phyloP scores from a whole-genome alignment of 2,888 invertebrate species.

The Oasisia sp. region DNA sequence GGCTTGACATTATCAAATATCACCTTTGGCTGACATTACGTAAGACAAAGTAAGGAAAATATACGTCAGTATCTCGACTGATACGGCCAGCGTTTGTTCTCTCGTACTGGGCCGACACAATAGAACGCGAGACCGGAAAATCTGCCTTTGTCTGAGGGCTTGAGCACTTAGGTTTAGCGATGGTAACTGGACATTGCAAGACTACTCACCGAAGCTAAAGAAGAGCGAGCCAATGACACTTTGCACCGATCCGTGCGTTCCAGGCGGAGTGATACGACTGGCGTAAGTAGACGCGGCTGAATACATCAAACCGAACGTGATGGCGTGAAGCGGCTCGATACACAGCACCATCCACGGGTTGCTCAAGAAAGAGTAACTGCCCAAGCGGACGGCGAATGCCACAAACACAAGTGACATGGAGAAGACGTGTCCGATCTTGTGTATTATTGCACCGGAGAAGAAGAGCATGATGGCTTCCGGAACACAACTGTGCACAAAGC shows the following conservation, averaged over 20 bases:
- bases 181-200: not conserved
- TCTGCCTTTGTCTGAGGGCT: not conserved
- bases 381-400: slow-evolving; percentile 82
- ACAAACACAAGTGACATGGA: slow-evolving; percentile 85
- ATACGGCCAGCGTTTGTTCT: too few species aligned
- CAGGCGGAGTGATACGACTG: slow-evolving; percentile 84
- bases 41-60: too few species aligned
- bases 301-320: slow-evolving; percentile 92
- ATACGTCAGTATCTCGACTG: too few species aligned
- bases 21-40: too few species aligned
- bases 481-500: slow-evolving; percentile 51
- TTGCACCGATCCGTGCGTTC: slow-evolving; percentile 84
- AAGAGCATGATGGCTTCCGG: slow-evolving; percentile 69
- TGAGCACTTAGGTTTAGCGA: not conserved
- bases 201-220: slow-evolving; percentile 80
- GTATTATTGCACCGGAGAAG: slow-evolving; percentile 84
- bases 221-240: slow-evolving; percentile 89
- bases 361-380: slow-evolving; percentile 81
- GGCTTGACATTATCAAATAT: too few species aligned
- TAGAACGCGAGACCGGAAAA: too few species aligned
- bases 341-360: slow-evolving; percentile 86
- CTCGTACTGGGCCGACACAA: too few species aligned
- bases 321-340: slow-evolving; percentile 86
- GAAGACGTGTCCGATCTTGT: slow-evolving; percentile 78
- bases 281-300: slow-evolving; percentile 90